These are phyloP conservation scores for Eunapius fragilis DNA, from an alignment of 37 sponge, comb jelly and placozoan genomes.

Conservation along the genomic window DNA sequence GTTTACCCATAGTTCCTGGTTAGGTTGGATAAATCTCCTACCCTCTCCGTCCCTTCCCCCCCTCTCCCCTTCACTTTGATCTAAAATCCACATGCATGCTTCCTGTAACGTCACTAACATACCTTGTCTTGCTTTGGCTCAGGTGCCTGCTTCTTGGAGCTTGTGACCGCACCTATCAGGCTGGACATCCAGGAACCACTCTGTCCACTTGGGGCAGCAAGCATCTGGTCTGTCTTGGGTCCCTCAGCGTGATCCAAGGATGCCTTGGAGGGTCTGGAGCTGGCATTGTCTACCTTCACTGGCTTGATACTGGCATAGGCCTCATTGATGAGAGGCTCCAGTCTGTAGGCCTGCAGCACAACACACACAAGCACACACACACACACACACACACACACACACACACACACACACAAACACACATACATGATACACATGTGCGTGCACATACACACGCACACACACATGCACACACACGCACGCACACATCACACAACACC, in stretches of 20 bases:
- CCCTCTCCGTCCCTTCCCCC: too few relatives aligned
- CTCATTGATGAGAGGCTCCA: slow-evolving; percentile 83
- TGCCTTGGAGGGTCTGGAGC: slow-evolving; percentile 61
- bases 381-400: too few relatives aligned
- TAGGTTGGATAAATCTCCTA: too few relatives aligned
- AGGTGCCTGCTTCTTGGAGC: neutral
- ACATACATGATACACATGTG: too few relatives aligned
- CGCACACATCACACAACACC: too few relatives aligned
- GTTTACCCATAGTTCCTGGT: too few relatives aligned
- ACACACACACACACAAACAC: too few relatives aligned
- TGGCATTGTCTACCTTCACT: slow-evolving; percentile 71
- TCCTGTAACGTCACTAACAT: too few relatives aligned
- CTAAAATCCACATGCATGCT: too few relatives aligned
- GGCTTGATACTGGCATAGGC: slow-evolving; percentile 72
- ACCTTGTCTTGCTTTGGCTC: neutral
- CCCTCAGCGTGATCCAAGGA: slow-evolving; percentile 64
- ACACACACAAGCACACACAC: neutral
- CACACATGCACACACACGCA: too few relatives aligned
- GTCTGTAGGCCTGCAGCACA: slow-evolving; percentile 74
- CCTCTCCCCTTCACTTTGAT: too few relatives aligned
- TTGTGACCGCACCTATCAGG: neutral
- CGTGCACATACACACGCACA: too few relatives aligned
- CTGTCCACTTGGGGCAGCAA: slow-evolving; percentile 2
- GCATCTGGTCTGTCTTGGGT: slow-evolving; percentile 4
- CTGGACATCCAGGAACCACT: slow-evolving; percentile 15